phyloP scores from a whole-genome alignment of 2,113 vertebrate species.

The Manacus vitellinus region DNA sequence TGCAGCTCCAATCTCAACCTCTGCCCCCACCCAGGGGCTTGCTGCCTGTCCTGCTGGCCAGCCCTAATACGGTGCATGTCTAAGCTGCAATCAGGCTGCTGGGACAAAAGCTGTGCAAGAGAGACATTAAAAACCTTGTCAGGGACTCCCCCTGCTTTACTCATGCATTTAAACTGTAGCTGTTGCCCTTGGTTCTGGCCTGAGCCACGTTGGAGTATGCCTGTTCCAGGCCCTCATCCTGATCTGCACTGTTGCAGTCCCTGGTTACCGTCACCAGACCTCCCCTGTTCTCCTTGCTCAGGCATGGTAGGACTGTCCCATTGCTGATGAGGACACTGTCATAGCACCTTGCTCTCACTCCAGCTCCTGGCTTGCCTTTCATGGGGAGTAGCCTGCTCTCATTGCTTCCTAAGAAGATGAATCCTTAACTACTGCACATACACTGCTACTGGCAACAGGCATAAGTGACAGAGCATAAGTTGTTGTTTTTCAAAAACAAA shows the following conservation, averaged over 20 bases:
- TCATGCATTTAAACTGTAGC: background rate
- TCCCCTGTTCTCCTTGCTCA: background rate
- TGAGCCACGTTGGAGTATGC: background rate
- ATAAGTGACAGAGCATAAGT: background rate
- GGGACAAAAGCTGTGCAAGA: background rate
- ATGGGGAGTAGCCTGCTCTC: background rate
- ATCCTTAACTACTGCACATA: background rate
- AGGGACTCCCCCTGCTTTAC: background rate
- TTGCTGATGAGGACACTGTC: background rate
- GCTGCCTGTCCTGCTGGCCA: background rate
- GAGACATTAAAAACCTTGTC: background rate
- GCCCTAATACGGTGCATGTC: accelerated
- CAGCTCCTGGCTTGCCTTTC: background rate
- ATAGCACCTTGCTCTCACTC: background rate
- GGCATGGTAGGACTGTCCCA: background rate
- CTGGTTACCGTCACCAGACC: background rate
- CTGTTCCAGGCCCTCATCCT: background rate
- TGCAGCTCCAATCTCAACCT: background rate
- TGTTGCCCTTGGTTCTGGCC: background rate
- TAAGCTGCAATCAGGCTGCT: background rate
- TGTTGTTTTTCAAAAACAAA: background rate
- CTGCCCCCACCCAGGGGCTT: background rate
- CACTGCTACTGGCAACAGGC: background rate
- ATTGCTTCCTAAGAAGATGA: background rate
- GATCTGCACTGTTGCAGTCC: background rate